Percentiles rank a stretch among this genome's conserved stretches.
phyloP scores from a whole-genome alignment of 2,888 invertebrate genomes.

The Acanthosepion lycidas region DNA sequence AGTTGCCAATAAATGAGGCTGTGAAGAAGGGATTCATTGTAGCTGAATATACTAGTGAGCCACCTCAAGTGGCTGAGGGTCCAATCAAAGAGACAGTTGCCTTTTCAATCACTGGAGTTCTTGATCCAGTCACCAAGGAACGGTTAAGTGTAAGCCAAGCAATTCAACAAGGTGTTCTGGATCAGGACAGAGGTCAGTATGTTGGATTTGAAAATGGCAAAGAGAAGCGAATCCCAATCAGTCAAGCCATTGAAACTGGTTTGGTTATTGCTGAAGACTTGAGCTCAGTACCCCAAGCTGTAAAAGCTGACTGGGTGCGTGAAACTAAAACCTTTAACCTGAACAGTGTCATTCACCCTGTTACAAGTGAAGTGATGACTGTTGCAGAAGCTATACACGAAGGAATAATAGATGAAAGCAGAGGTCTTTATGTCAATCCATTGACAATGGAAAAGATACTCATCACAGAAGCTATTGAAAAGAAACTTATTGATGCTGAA shows the following conservation, averaged over 20 bases:
- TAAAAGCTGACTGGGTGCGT: slow-evolving; percentile 86
- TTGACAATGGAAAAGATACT: slow-evolving; percentile 85
- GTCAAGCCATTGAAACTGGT: slow-evolving; percentile 87
- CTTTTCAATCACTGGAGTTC: slow-evolving; percentile 84
- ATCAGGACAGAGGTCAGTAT: slow-evolving; percentile 79
- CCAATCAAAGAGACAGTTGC: slow-evolving; percentile 81
- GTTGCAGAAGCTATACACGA: slow-evolving; percentile 93
- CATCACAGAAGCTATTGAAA: slow-evolving; percentile 87
- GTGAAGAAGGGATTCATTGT: slow-evolving; percentile 87
- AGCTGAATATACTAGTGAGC: slow-evolving; percentile 85
- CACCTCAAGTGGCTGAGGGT: slow-evolving; percentile 79
- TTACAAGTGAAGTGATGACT: slow-evolving; percentile 82
- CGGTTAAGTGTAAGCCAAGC: slow-evolving; percentile 82
- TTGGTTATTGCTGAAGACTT: slow-evolving; percentile 84
- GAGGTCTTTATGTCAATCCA: slow-evolving; percentile 80
- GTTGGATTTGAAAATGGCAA: slow-evolving; percentile 75
- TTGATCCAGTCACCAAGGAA: slow-evolving; percentile 91
- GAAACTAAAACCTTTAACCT: slow-evolving; percentile 68
- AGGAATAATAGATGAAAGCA: slow-evolving; percentile 88
- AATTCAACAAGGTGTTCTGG: slow-evolving; percentile 83
- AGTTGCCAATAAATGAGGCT: slow-evolving; percentile 86
- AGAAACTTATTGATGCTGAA: slow-evolving; percentile 81
- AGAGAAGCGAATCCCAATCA: slow-evolving; percentile 85
- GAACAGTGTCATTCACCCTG: slow-evolving; percentile 80
- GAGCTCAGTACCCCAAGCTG: slow-evolving; percentile 90